Base-by-base conservation (phyloP, 2,113 vertebrate genomes). In the Callopanchax toddi region DNA sequence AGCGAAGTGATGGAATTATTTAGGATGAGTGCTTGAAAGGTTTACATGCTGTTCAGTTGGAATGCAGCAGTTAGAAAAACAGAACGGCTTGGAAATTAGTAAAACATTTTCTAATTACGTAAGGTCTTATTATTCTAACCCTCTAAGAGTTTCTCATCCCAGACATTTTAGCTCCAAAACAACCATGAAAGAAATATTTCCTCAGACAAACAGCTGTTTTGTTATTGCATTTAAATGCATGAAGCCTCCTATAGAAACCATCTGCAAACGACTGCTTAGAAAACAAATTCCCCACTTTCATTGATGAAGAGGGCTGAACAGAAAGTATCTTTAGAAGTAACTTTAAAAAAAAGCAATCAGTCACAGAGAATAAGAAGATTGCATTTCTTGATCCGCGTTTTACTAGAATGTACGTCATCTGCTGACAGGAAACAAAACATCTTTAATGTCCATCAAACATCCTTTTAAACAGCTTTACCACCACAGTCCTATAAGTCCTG, bases 81-180 rank as follows among this genome's bases (percentile, higher is more conserved):
- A 22, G 43, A 53, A 18, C 64, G 64, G 67, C 54, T 66, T 65
- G 22, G 40, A 57, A 67, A 74, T 40, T 49, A 51, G 55, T 67
- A 67, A 72, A n/a, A 48, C 69, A 64, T 48, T 68, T 57, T 67
- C 59, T 20, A 18, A 52, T 54, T 61, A 70, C 74, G 36, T 43
- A 60, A 51, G 37, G 54, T 45, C 32, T 62, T 72, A 80, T 71
- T 82, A 61, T 76, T 83, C n/a, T 26, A 63, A 46, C 58, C 71
- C 67, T 67, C 49, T n/a, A 68, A 69, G 68, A 71, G 20, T 8
- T 51, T 71, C 50, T 44, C 39, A 25, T 59, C 42, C 40, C 40
- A 42, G 21, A 44, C 71, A 39, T 53, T 50, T n/a, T 4, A n/a
- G 37, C 22, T 45, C 26, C 59, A 44, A 65, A 29, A 52, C 40